A percentile compares a stretch with the other conserved stretches of the same genome.
These are phyloP conservation scores for Parnassius orleans DNA, from an alignment of 2,888 invertebrate genomes.

Conservation along the genomic window DNA sequence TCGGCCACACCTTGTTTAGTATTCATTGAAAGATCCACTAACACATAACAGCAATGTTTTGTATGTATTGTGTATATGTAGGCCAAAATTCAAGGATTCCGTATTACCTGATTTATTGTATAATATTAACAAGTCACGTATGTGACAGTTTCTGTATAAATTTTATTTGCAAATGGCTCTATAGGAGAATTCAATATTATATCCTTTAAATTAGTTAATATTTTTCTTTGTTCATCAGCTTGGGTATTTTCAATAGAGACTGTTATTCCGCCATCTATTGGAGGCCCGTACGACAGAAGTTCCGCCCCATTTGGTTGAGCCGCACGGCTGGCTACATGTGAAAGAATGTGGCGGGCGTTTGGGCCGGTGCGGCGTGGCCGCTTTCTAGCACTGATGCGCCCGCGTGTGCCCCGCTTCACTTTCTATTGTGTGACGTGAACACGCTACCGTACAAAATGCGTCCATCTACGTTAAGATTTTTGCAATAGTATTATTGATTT, in stretches of 20 bases:
- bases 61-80: too few relatives aligned
- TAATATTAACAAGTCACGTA: too few relatives aligned
- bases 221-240: not conserved
- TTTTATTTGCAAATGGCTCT: too few relatives aligned
- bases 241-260: not conserved
- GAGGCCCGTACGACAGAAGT: not conserved
- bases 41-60: too few relatives aligned
- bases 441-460: conserved; percentile 28
- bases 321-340: conserved; percentile 36
- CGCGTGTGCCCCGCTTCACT: conserved; percentile 70
- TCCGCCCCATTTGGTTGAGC: not conserved
- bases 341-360: conserved; percentile 65
- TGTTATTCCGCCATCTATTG: not conserved
- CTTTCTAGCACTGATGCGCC: conserved; percentile 74
- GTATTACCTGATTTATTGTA: too few relatives aligned
- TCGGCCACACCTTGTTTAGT: too few relatives aligned
- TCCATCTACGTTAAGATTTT: conserved; percentile 3
- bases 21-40: too few relatives aligned
- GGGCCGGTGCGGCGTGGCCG: conserved; percentile 44
- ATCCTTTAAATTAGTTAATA: too few relatives aligned
- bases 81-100: too few relatives aligned
- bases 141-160: too few relatives aligned
- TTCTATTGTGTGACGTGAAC: conserved; percentile 66
- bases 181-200: too few relatives aligned
- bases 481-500: too few relatives aligned